Evolutionary conservation across 1,140 invertebrate species (phyloP).

Genomic region (Drosophila asahinai): DNA sequence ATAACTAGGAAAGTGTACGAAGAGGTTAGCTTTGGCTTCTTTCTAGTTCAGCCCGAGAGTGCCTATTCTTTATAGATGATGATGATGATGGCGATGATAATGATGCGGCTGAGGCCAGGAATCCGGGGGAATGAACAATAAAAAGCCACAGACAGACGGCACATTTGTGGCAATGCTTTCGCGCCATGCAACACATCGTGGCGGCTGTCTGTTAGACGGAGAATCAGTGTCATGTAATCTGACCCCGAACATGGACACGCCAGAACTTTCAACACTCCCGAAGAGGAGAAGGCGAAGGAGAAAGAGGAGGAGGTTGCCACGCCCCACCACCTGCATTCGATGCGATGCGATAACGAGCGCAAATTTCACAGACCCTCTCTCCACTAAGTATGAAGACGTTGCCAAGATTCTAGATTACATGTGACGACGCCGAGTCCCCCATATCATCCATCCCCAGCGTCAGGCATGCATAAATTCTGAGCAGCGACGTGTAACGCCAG

Average conservation of each 20-base stretch:
- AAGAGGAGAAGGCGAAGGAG: conserved; percentile 9
- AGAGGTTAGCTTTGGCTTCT: conserved; percentile 12
- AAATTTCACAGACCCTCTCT: conserved; percentile 74
- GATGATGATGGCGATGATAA: conserved; percentile 36
- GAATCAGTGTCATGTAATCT: conserved; percentile 83
- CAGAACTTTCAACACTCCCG: conserved; percentile 80
- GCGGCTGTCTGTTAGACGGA: conserved; percentile 70
- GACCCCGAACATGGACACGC: conserved; percentile 82
- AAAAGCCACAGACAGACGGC: conserved; percentile 46
- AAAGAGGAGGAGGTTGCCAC: conserved; percentile 15
- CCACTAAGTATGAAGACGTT: conserved; percentile 78
- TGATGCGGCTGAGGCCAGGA: conserved; percentile 26
- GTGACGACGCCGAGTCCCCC: conserved; percentile 48
- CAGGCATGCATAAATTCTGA: conserved; percentile 76
- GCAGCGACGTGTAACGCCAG: conserved; percentile 76
- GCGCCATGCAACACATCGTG: conserved; percentile 57
- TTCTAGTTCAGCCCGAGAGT: conserved; percentile 34
- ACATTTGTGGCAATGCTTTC: conserved; percentile 70
- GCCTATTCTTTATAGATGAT: conserved; percentile 34
- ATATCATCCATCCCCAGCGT: conserved; percentile 34
- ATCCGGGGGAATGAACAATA: conserved; percentile 39
- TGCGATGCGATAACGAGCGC: conserved; percentile 80
- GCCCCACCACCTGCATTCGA: conserved; percentile 35
- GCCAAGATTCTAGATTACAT: conserved; percentile 80
- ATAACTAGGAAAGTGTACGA: conserved; percentile 52